Percentiles rank a stretch among this genome's conserved stretches.
These are phyloP conservation scores for Leptocoma aspasia DNA, from an alignment of 2,113 vertebrate genomes.

Conservation along the genomic window DNA sequence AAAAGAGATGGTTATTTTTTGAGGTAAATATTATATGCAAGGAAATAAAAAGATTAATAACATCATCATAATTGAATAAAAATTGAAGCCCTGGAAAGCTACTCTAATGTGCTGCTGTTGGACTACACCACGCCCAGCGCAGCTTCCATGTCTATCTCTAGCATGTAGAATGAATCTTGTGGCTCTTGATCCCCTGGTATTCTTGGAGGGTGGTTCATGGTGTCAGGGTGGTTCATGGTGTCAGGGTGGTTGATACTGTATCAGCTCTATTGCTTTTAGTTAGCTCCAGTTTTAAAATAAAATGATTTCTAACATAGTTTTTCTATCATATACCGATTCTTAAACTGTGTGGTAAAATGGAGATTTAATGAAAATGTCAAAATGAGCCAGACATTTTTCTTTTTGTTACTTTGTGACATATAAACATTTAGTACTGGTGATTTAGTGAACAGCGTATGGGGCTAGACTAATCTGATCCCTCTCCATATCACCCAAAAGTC, in stretches of 20 bases:
- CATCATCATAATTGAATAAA: not conserved
- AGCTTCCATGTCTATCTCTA: not conserved
- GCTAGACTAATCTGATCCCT: not conserved
- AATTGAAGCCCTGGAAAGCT: not conserved
- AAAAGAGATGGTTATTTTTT: not conserved
- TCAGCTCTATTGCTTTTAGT: not conserved
- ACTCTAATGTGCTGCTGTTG: not conserved
- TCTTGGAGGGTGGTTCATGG: not conserved
- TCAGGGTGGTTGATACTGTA: not conserved
- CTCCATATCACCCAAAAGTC: not conserved
- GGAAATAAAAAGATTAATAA: not conserved
- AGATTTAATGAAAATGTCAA: not conserved
- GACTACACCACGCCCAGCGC: not conserved
- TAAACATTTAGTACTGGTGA: not conserved
- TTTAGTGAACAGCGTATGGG: not conserved
- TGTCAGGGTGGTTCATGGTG: not conserved
- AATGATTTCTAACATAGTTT: not conserved
- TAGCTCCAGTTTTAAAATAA: not conserved
- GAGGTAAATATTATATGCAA: not conserved
- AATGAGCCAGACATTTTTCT: not conserved
- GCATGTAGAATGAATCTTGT: not conserved
- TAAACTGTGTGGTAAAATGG: not conserved
- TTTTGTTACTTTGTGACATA: not conserved
- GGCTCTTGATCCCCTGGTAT: not conserved
- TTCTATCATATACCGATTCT: not conserved